A percentile compares a stretch with the other conserved stretches of the same genome.
Conservation (phyloP, 1,140 invertebrate genomes). For the Diachasmimorpha longicaudata region DNA sequence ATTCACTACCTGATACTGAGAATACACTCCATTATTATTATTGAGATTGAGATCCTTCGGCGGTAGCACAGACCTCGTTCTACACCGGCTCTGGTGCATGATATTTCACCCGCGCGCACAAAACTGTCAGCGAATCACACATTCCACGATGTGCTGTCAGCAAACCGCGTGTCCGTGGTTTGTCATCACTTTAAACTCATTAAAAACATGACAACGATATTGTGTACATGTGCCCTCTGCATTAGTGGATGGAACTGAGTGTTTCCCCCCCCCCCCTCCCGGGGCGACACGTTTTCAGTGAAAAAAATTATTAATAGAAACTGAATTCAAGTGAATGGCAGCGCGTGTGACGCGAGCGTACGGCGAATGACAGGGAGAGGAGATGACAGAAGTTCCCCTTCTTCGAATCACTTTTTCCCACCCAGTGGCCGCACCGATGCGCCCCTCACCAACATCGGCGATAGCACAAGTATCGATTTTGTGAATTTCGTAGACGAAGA, state of each 20-base stretch:
- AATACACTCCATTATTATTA: slow-evolving; percentile 1
- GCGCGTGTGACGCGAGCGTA: not conserved
- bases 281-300: no score
- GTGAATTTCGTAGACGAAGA: not conserved
- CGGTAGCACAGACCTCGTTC: not conserved
- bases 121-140: not conserved
- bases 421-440: not conserved
- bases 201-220: slow-evolving; percentile 4
- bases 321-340: slow-evolving; percentile 5
- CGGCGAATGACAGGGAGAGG: not conserved
- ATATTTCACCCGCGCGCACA: not conserved
- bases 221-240: not conserved
- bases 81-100: slow-evolving; percentile 19
- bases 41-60: slow-evolving; percentile 22
- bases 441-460: not conserved
- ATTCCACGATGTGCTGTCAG: slow-evolving; percentile 7
- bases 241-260: no score
- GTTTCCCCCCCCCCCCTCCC: no score
- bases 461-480: not conserved
- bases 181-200: slow-evolving; percentile 22
- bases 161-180: slow-evolving; percentile 12
- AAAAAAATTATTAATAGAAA: not conserved
- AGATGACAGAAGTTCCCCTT: not conserved
- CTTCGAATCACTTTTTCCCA: not conserved
- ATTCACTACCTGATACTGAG: slow-evolving; percentile 18